Percentiles rank a stretch among this genome's conserved stretches.
Evolutionary conservation across 2,113 vertebrate species (phyloP).

Genomic region (Myocastor coypus): DNA sequence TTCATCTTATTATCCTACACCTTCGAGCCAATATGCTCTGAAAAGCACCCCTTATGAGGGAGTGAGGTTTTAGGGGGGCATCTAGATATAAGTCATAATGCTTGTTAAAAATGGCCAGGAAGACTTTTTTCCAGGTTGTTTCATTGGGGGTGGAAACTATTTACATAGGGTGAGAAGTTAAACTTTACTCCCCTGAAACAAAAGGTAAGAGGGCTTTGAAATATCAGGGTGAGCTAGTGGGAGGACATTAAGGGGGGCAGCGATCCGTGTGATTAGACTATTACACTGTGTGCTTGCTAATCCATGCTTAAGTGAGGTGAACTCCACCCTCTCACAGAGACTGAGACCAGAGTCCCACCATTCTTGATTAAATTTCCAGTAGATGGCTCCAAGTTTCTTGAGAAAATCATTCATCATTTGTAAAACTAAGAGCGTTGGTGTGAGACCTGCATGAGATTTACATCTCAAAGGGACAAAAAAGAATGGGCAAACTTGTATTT

Average conservation of each 20-base stretch:
- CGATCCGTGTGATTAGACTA: neutral
- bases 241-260: too few species aligned
- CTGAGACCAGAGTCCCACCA: neutral
- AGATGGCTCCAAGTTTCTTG: neutral
- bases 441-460: neutral
- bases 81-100: neutral
- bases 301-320: neutral
- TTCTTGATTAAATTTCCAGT: neutral
- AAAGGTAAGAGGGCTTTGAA: neutral
- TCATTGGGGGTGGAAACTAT: neutral
- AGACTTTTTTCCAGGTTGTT: neutral
- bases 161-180: neutral
- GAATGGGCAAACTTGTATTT: neutral
- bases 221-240: neutral
- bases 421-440: neutral
- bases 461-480: neutral
- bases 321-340: neutral
- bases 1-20: neutral
- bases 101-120: conserved; percentile 23
- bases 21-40: neutral
- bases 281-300: neutral
- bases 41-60: neutral
- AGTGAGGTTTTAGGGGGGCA: neutral
- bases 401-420: conserved; percentile 20
- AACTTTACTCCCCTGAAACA: neutral